Evolutionary conservation across 2,113 vertebrate species (phyloP), one percentile per base, ranked within the genome.

Genomic region (Corythornis vintsioides): DNA sequence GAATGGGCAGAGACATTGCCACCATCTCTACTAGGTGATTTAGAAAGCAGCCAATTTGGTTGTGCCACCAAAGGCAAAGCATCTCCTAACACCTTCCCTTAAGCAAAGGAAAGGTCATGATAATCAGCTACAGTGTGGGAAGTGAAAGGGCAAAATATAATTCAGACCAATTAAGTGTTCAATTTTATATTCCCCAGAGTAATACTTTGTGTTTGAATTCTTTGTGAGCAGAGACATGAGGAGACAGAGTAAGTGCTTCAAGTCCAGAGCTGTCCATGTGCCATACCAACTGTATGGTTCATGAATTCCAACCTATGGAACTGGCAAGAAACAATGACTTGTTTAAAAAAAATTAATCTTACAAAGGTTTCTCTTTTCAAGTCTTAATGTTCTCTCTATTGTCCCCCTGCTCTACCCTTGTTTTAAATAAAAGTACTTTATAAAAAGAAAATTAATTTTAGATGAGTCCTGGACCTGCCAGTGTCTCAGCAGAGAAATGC

Each of bases 401-500:
- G 14, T 59, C 7, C 6, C 14, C 3, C 2, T 52, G 25, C 10
- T 2, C 11, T 56, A 4, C 5, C 13, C 33, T 43, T 55, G 13
- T 67, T 83, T 80, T 73, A 88, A 63, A 79, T 7, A 77, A 13
- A 65, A 53, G 9, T 42, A 73, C 65, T 76, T 88, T 40, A 65
- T 40, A 42, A 25, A 50, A 76, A 73, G 14, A 57, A 83, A 69
- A 69, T 11, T 19, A 35, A 71, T 63, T 73, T 81, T 76, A 86
- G n/a, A 47, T 0, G 0, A 64, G 60, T 50, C 24, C 33, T 66
- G 40, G 28, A 8, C 17, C 31, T 28, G 55, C 6, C 64, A 22
- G 7, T 20, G 28, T 42, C 74, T 79, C 60, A 63, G 35, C 56
- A 86, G 72, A 77, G 33, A 10, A 10, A 18, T 50, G 14, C 2